Evolutionary conservation across 2,797 vertebrate species (phyloP), one percentile per base, ranked within the genome.

Genomic region (Hyperoplus immaculatus): DNA sequence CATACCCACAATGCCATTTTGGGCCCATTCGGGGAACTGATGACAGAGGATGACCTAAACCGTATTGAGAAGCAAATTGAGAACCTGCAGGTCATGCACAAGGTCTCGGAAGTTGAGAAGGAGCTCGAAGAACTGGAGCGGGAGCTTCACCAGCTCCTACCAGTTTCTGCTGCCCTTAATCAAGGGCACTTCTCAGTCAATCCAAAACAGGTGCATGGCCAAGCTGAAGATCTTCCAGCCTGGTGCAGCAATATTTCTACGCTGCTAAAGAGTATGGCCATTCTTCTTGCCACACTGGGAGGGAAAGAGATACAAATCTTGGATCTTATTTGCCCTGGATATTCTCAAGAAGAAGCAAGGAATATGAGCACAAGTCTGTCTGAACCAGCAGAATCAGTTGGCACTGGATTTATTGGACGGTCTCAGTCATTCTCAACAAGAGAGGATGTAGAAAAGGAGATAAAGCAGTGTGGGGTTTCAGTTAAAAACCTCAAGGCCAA

Each of bases 61-160:
- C 95, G 94, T 75, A 96, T 99, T 82, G 98, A 99, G 90, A 96
- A 95, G 95, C 98, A 97, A 90, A 97, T 98, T 61, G 97, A 98
- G 89, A 98, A 98, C 89, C 95, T 99, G 67, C 97, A 97, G 85
- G 97, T 99, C 66, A 95, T 98, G 96, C 97, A 97, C 89, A 96
- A 97, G 85, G 96, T 95, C 4, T 96, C 96, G 57, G 96, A 94
- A 60, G 96, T 97, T 5, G 97, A 97, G 93, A 97, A 93, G 39
- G 96, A 95, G 82, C 89, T 96, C 72, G 94, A 95, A 80, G 94
- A 95, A 80, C 93, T 96, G 59, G 96, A 98, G 86, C 94, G 90
- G 59, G 95, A 99, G 91, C 93, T 97, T 77, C 96, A 93, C 57
- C 96, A 96, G 59, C 95, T 98, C 18, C 83, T 97, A 16, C 97